Evolutionary conservation across 2,113 vertebrate genomes (phyloP).

Genomic region (Amazona guildingii): DNA sequence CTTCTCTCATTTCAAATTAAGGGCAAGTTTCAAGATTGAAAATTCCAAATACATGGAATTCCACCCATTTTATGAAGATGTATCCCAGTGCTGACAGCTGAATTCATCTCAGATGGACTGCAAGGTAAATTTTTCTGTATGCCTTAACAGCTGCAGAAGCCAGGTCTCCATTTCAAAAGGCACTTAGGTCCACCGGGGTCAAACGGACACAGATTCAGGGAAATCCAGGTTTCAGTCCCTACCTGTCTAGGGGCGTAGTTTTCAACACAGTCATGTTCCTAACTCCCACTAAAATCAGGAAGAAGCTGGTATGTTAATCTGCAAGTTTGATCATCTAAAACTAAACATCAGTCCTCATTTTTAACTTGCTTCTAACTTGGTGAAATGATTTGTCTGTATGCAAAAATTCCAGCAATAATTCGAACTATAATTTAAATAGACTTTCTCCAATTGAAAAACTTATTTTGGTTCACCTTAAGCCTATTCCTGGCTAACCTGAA

Average conservation of each 20-base stretch:
- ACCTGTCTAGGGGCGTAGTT: not conserved
- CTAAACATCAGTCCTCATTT: not conserved
- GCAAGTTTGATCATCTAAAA: not conserved
- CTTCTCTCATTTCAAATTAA: not conserved
- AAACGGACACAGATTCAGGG: not conserved
- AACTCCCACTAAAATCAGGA: not conserved
- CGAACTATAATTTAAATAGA: not conserved
- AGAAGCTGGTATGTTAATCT: not conserved
- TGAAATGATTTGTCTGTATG: not conserved
- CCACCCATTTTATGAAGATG: not conserved
- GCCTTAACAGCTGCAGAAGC: not conserved
- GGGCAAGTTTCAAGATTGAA: not conserved
- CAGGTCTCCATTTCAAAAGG: not conserved
- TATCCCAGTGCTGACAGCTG: not conserved
- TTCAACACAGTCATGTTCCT: not conserved
- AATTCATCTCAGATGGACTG: not conserved
- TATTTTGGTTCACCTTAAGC: not conserved
- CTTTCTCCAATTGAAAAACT: not conserved
- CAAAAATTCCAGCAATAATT: not conserved
- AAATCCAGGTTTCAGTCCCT: not conserved
- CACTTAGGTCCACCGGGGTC: not conserved
- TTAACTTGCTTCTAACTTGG: not conserved
- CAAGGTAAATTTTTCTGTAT: not conserved
- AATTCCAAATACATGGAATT: not conserved
- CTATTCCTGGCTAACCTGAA: not conserved